Evolutionary conservation across 2,113 vertebrate species (phyloP).

Genomic region (Acrocephalus kingi): DNA sequence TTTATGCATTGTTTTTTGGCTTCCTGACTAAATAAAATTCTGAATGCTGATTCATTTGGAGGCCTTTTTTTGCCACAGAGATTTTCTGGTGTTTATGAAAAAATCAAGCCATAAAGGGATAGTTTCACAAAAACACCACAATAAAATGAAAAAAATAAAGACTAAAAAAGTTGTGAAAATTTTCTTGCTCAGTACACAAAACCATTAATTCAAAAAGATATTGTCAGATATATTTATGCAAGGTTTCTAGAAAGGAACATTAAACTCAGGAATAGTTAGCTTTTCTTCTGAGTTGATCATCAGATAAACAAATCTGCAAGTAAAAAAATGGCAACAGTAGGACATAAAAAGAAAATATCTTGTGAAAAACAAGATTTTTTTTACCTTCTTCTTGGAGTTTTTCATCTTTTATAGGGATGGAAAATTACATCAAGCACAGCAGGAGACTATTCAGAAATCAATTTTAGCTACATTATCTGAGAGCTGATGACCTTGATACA

Average conservation of each 20-base stretch:
- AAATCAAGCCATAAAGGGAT: background rate
- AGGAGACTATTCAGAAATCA: conserved; percentile 24
- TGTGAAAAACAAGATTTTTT: background rate
- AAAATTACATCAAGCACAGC: conserved; percentile 20
- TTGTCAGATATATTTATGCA: background rate
- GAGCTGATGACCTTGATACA: conserved; percentile 34
- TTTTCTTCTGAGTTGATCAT: background rate
- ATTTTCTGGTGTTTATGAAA: background rate
- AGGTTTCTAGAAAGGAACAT: background rate
- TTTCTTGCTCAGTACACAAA: background rate
- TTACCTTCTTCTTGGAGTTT: background rate
- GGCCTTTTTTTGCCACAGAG: accelerated
- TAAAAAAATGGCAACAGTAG: background rate
- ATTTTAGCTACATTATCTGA: conserved; percentile 17
- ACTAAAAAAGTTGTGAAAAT: background rate
- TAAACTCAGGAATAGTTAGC: background rate
- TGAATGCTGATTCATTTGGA: background rate
- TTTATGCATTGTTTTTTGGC: background rate
- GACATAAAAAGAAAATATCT: background rate
- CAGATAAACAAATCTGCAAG: background rate
- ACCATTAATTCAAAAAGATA: background rate
- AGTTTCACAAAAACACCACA: background rate
- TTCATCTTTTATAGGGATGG: background rate
- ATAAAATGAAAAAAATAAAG: background rate
- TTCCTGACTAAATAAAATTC: background rate